These are phyloP conservation scores for Plecotus auritus DNA, from an alignment of 2,113 vertebrate genomes.

Conservation along the genomic window DNA sequence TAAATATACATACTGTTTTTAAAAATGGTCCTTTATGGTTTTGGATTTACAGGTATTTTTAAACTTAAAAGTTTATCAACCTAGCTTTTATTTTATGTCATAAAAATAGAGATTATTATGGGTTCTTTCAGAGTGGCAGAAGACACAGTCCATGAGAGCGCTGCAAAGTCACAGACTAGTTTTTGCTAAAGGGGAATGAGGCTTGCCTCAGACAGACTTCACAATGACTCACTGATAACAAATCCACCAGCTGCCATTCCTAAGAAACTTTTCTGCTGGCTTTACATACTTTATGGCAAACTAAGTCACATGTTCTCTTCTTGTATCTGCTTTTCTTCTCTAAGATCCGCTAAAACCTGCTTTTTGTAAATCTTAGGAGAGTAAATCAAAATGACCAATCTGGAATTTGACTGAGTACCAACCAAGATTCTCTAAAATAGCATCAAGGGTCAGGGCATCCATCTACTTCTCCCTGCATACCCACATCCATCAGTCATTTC, in stretches of 20 bases:
- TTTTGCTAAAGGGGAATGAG: background rate
- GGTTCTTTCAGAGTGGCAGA: background rate
- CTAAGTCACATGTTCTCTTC: constrained; percentile 3
- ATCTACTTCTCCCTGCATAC: background rate
- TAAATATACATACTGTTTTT: background rate
- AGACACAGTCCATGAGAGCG: background rate
- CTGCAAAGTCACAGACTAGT: background rate
- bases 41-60: background rate
- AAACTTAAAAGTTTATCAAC: constrained; percentile 13
- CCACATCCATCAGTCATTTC: background rate
- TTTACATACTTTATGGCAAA: background rate
- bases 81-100: background rate
- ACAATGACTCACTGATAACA: constrained; percentile 41
- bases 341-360: constrained; percentile 28
- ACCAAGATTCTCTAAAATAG: background rate
- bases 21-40: background rate
- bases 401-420: constrained; percentile 31
- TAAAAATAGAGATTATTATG: constrained; percentile 19
- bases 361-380: constrained; percentile 26
- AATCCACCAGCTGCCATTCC: constrained; percentile 44
- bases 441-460: background rate
- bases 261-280: constrained; percentile 24
- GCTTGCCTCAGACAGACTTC: background rate
- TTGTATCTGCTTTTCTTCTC: constrained; percentile 34
- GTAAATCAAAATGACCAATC: constrained; percentile 44